These are phyloP conservation scores for Pycnonotus jocosus DNA, from an alignment of 2,113 vertebrate genomes.

Conservation along the genomic window DNA sequence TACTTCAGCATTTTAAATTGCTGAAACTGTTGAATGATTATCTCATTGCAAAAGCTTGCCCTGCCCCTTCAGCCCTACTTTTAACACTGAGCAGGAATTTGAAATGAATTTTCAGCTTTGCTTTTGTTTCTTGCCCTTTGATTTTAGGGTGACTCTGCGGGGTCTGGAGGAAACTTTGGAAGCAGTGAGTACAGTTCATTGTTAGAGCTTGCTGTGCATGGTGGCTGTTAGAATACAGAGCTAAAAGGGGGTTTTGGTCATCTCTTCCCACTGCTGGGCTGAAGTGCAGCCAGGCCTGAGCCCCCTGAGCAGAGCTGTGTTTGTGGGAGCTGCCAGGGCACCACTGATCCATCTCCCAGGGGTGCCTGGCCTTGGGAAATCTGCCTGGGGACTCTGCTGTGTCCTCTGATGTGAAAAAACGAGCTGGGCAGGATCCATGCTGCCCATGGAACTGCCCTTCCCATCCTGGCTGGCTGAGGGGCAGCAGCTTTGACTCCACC, in stretches of 20 bases:
- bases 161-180: slow-evolving; percentile 56
- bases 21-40: not conserved
- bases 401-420: rapidly evolving
- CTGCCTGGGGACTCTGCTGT: not conserved
- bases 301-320: not conserved
- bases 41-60: not conserved
- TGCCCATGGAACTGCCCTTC: rapidly evolving
- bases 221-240: not conserved
- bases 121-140: not conserved
- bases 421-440: not conserved
- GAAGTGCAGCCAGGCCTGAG: not conserved
- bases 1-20: not conserved
- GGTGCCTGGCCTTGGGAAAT: not conserved
- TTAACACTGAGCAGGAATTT: not conserved
- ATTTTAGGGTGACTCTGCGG: slow-evolving; percentile 65
- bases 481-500: too few species aligned
- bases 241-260: not conserved
- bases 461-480: not conserved
- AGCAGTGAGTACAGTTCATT: slow-evolving; percentile 55
- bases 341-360: rapidly evolving
- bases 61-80: not conserved
- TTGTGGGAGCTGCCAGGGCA: not conserved
- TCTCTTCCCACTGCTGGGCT: not conserved
- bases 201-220: not conserved
- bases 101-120: not conserved